Percentiles rank a stretch among this genome's conserved stretches.
phyloP scores from a whole-genome alignment of 2,888 invertebrate species.

The Eledone cirrhosa region DNA sequence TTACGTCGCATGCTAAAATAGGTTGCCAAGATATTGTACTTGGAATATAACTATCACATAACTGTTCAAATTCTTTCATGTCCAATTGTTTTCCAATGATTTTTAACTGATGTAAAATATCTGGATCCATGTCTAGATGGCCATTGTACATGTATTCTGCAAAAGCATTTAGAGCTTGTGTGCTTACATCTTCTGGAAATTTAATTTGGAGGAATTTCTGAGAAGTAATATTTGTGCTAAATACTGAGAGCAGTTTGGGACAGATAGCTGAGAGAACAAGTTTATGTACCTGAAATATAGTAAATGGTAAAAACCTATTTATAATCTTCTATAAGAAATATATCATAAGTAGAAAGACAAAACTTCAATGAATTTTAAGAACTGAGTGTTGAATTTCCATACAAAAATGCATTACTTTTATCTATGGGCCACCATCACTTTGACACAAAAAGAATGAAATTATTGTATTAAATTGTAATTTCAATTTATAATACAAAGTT shows the following conservation, averaged over 20 bases:
- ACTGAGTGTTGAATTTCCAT: too few species aligned
- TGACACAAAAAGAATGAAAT: too few species aligned
- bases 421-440: too few species aligned
- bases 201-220: constrained; percentile 18
- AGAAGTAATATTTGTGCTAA: constrained; percentile 1
- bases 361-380: too few species aligned
- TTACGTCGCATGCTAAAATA: not conserved
- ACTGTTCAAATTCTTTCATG: constrained; percentile 3
- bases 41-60: constrained; percentile 1
- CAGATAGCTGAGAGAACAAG: constrained; percentile 7
- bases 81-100: constrained; percentile 9
- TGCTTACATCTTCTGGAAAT: constrained; percentile 17
- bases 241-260: constrained; percentile 15
- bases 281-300: constrained; percentile 3
- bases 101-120: constrained; percentile 12
- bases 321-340: not conserved
- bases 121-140: not conserved
- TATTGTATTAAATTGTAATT: too few species aligned
- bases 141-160: constrained; percentile 15
- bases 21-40: not conserved
- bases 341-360: too few species aligned
- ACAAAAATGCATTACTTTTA: too few species aligned
- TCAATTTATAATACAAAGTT: too few species aligned
- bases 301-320: too few species aligned
- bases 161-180: not conserved